Evolutionary conservation across 1,140 invertebrate genomes (phyloP).

Genomic region (Ladona fulva): DNA sequence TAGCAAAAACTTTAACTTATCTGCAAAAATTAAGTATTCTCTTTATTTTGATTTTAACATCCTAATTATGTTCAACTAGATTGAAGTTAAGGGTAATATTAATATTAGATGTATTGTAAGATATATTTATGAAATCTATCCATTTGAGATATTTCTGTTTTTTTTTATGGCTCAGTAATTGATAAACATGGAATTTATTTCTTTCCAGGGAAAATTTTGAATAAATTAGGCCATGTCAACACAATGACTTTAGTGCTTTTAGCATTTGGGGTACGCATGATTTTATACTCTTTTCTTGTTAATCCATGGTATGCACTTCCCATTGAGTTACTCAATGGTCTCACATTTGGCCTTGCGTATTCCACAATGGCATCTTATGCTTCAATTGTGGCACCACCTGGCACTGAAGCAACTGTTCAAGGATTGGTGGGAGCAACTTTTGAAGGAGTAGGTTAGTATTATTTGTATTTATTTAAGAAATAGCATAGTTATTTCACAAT

Average conservation of each 20-base stretch:
- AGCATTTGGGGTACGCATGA: slow-evolving; percentile 63
- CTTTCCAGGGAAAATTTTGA: slow-evolving; percentile 54
- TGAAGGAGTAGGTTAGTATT: slow-evolving; percentile 61
- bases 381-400: slow-evolving; percentile 71
- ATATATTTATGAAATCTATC: too few species aligned
- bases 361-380: slow-evolving; percentile 83
- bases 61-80: too few species aligned
- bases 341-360: slow-evolving; percentile 83
- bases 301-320: slow-evolving; percentile 76
- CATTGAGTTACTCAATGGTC: slow-evolving; percentile 75
- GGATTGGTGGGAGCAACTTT: slow-evolving; percentile 76
- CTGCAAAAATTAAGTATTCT: too few species aligned
- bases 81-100: too few species aligned
- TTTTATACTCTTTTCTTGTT: slow-evolving; percentile 68
- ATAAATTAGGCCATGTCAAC: slow-evolving; percentile 70
- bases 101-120: too few species aligned
- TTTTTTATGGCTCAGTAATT: too few species aligned
- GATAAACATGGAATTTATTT: too few species aligned
- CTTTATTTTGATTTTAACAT: too few species aligned
- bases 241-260: slow-evolving; percentile 74
- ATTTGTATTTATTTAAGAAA: not conserved
- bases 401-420: slow-evolving; percentile 76
- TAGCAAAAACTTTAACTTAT: too few species aligned
- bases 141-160: too few species aligned
- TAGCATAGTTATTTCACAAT: too few species aligned